Conservation (phyloP, 37 sponge, comb jelly and placozoan genomes). For the Eunapius fragilis region DNA sequence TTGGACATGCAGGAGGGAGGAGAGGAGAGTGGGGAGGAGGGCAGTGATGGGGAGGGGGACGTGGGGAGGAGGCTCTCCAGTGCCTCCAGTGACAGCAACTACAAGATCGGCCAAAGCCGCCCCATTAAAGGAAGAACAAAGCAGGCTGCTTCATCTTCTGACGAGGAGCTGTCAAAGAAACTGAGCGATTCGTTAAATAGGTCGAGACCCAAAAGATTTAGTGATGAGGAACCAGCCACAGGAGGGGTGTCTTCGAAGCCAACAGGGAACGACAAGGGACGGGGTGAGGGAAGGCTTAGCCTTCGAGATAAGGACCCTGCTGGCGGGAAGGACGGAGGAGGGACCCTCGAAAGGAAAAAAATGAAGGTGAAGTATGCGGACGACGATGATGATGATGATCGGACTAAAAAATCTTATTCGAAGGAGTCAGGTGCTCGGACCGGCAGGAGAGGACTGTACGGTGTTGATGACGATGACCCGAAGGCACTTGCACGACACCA, state of each 20-base stretch:
- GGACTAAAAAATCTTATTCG: neutral
- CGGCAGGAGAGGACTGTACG: neutral
- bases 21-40: constrained; percentile 23
- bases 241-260: neutral
- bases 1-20: constrained; percentile 58
- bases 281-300: neutral
- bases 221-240: neutral
- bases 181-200: neutral
- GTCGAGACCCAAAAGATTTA: neutral
- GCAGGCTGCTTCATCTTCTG: neutral
- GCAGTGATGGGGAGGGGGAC: neutral
- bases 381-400: neutral
- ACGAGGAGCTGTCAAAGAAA: neutral
- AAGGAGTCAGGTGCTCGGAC: neutral
- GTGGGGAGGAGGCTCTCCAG: neutral
- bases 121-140: neutral
- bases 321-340: neutral
- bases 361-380: neutral
- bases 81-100: constrained; percentile 39
- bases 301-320: neutral
- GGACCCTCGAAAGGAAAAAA: neutral
- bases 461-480: neutral
- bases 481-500: neutral
- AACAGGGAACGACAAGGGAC: neutral
- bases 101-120: constrained; percentile 11